Base-by-base conservation (phyloP, 2,888 invertebrate genomes). In the Didymodactylos carnosus region DNA sequence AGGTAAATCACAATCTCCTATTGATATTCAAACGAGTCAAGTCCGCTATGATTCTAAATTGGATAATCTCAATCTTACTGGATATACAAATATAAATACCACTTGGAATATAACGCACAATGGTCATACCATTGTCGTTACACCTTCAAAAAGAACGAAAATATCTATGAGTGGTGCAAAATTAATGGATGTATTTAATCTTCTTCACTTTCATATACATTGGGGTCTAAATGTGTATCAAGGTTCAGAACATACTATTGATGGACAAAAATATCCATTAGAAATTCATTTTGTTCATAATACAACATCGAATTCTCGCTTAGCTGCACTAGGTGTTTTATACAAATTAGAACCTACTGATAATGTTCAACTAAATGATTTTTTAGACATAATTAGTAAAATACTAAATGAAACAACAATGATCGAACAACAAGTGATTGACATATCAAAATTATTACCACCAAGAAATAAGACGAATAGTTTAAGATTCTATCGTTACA, bases 201-300 rank as follows among this genome's bases (percentile, higher is more conserved):
- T 74, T 35, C 3, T 74, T 10, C 74, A 74, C 53, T 74, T 74
- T 46, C 74, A 74, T 74, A 69, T 74, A 3, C 74, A 74, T 69
- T 74, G 74, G 74, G 74, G 74, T 39, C 71, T 40, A 27, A 74
- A 74, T 41, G 69, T 41, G 19, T 74, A 35, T 71, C 74, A 74
- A 40, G 74, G 74, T 27, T 71, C 71, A 13, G 74, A 74, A 46
- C 74, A 74, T 39, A 39, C 39, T 10, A 71, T 74, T 13, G 71
- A 74, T 39, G 71, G 62, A 14, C 41, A 71, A 29, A 74, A 74
- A 69, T 74, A 53, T 74, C 74, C 74, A 13, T 27, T 74, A 19
- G 74, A 74, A 62, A 35, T 74, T 25, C 74, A 74, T 71, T 29
- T 74, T 27, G 71, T 74, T 14, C 74, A 74, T 69, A 71, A 29